phyloP scores from a whole-genome alignment of 2,113 vertebrate genomes.

The Leptocoma aspasia region DNA sequence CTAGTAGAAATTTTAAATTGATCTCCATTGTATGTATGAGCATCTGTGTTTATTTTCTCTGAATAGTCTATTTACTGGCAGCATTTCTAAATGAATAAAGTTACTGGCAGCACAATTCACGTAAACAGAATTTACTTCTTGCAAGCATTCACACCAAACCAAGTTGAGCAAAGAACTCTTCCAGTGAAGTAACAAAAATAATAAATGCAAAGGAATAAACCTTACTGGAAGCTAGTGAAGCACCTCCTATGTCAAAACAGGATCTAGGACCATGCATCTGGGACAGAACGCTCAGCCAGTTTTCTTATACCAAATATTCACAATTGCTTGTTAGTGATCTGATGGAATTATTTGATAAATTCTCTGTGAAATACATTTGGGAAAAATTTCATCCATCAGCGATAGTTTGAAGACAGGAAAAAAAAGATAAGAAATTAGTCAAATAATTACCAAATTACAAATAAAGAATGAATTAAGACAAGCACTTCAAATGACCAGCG shows the following conservation, averaged over 20 bases:
- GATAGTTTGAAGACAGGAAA: background rate
- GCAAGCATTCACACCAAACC: background rate
- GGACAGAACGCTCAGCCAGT: background rate
- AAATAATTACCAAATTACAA: background rate
- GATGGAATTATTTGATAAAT: background rate
- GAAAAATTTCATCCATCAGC: background rate
- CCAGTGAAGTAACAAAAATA: background rate
- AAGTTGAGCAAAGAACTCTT: background rate
- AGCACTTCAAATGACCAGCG: background rate
- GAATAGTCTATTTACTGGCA: constrained; percentile 42
- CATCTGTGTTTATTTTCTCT: constrained; percentile 58
- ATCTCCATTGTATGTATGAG: constrained; percentile 12
- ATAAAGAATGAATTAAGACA: background rate
- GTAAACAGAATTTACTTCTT: background rate
- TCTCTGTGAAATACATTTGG: background rate
- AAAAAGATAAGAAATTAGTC: background rate
- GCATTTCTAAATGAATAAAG: constrained; percentile 17
- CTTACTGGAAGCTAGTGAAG: background rate
- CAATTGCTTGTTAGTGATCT: background rate
- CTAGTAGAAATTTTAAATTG: constrained; percentile 4
- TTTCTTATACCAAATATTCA: background rate
- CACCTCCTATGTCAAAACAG: background rate
- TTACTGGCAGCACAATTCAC: background rate
- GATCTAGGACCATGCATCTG: background rate
- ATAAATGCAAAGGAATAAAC: background rate